Evolutionary conservation across 2,888 invertebrate genomes (phyloP).

Genomic region (Leptinotarsa haldemani): DNA sequence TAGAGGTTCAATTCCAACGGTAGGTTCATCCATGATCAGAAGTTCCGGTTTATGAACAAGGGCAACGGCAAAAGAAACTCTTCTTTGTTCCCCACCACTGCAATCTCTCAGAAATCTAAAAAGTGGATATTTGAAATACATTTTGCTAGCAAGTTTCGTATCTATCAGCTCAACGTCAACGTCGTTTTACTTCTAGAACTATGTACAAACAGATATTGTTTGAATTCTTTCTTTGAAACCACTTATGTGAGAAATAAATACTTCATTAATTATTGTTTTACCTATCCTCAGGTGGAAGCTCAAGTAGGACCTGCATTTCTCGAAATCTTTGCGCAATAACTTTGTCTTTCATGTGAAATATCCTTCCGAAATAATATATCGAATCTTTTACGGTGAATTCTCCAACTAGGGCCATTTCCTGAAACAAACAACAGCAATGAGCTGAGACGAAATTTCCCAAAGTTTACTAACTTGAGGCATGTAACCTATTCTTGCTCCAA

Average conservation of each 20-base stretch:
- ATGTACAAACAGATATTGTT: no score
- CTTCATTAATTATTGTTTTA: constrained; percentile 34
- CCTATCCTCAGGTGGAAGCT: constrained; percentile 78
- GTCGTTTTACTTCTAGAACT: no score
- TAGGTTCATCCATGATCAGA: constrained; percentile 91
- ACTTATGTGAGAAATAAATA: no score
- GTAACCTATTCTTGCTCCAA: constrained; percentile 85
- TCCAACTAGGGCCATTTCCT: constrained; percentile 83
- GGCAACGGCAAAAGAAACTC: constrained; percentile 90
- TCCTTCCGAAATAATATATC: constrained; percentile 86
- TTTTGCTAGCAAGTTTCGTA: no score
- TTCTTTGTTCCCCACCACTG: constrained; percentile 91
- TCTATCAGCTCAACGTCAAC: no score
- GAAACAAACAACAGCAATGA: background rate
- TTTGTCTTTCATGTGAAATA: constrained; percentile 80
- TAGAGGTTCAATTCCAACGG: constrained; percentile 93
- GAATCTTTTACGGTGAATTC: constrained; percentile 88
- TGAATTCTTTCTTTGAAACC: no score
- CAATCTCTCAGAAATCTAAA: constrained; percentile 72
- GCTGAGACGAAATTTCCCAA: no score
- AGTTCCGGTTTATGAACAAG: constrained; percentile 89
- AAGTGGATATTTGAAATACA: constrained; percentile 14
- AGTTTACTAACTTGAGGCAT: constrained; percentile 53
- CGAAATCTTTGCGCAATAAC: constrained; percentile 75
- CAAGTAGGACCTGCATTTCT: constrained; percentile 78